Percentiles rank a stretch among this genome's conserved stretches.
Evolutionary conservation across 2,113 vertebrate species (phyloP).

Genomic region (Myotis lucifugus): DNA sequence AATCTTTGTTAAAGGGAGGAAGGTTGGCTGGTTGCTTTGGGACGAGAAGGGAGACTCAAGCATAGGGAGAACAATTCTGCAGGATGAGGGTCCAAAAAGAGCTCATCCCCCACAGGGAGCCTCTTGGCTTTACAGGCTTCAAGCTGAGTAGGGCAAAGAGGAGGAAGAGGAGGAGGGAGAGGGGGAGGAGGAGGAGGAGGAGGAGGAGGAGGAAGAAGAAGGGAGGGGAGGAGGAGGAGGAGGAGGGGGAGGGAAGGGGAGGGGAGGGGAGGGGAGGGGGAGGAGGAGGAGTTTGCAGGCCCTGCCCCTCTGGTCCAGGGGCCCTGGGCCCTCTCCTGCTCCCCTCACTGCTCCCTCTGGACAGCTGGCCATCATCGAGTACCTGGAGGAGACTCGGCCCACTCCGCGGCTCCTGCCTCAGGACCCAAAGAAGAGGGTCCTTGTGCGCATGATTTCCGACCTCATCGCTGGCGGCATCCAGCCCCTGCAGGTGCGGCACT

Average conservation of each 20-base stretch:
- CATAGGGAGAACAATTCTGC: background rate
- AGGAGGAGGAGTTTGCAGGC: background rate
- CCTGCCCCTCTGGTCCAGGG: background rate
- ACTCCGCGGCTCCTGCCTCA: conserved; percentile 90
- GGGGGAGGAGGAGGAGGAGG: too few species aligned
- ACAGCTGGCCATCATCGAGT: conserved; percentile 96
- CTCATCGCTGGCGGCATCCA: conserved; percentile 94
- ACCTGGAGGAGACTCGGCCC: conserved; percentile 94
- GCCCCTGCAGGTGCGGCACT: conserved; percentile 91
- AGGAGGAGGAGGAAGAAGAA: too few species aligned
- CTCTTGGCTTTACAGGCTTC: background rate
- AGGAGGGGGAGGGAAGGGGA: too few species aligned
- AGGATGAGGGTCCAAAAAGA: background rate
- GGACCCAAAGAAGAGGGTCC: conserved; percentile 90
- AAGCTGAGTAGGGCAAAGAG: rapidly evolving
- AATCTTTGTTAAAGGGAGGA: background rate
- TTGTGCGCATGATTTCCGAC: conserved; percentile 93
- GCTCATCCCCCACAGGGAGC: background rate
- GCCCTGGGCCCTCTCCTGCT: background rate
- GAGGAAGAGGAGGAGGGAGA: too few species aligned
- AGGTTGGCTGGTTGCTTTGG: background rate
- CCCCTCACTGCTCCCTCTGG: conserved; percentile 27
- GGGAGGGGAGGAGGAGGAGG: too few species aligned
- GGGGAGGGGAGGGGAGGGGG: background rate
- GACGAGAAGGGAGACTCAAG: background rate